Percentiles rank a stretch among this genome's conserved stretches.
Evolutionary conservation across 2,888 invertebrate species (phyloP).

Genomic region (Augiades crinisus): DNA sequence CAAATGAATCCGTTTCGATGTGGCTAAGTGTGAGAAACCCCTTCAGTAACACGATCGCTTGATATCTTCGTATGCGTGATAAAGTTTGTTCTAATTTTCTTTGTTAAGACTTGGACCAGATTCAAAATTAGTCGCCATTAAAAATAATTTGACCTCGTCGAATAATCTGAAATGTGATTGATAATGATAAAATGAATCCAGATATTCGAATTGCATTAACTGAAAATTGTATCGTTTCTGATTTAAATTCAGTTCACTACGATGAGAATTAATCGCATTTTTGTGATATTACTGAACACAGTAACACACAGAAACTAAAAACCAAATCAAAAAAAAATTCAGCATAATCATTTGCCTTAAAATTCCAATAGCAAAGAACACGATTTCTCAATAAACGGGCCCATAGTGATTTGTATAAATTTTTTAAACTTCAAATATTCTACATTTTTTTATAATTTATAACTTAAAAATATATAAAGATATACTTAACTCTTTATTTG

Average conservation of each 20-base stretch:
- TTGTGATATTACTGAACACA: too few species aligned
- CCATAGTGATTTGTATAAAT: too few species aligned
- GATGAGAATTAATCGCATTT: too few species aligned
- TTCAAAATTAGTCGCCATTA: slow-evolving; percentile 40
- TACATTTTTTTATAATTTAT: too few species aligned
- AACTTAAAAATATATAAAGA: not conserved
- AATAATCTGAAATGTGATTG: not conserved
- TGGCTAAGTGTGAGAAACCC: not conserved
- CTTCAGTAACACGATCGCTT: not conserved
- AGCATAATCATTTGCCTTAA: too few species aligned
- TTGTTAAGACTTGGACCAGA: slow-evolving; percentile 49
- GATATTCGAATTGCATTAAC: not conserved
- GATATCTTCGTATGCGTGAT: not conserved
- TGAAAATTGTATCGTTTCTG: not conserved
- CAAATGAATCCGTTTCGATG: too few species aligned
- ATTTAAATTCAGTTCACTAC: not conserved
- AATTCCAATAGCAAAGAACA: too few species aligned
- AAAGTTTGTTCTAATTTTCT: slow-evolving; percentile 36
- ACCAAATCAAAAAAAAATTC: too few species aligned
- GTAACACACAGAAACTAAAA: too few species aligned
- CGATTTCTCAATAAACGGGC: too few species aligned
- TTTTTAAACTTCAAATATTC: too few species aligned
- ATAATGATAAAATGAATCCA: not conserved
- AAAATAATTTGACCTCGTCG: slow-evolving; percentile 12
- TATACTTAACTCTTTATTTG: not conserved